Conservation (phyloP, 2,888 invertebrate genomes). For the Carabus problematicus region DNA sequence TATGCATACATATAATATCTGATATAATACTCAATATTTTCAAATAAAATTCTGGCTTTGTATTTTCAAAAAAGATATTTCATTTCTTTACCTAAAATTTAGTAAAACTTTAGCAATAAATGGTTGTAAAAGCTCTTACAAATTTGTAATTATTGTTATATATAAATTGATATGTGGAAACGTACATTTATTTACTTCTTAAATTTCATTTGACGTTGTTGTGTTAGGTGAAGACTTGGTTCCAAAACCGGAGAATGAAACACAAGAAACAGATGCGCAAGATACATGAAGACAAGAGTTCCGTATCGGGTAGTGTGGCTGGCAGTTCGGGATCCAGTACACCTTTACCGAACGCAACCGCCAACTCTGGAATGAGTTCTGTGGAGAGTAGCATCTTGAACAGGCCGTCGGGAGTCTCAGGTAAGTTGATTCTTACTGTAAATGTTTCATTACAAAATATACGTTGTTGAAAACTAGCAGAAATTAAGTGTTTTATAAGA, state of each 20-base stretch:
- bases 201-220: not conserved
- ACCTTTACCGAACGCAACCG: slow-evolving; percentile 1
- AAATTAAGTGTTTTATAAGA: too few relatives aligned
- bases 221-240: slow-evolving; percentile 91
- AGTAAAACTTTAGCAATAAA: too few relatives aligned
- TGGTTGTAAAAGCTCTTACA: too few relatives aligned
- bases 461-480: not conserved
- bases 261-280: slow-evolving; percentile 91
- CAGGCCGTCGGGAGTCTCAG: not conserved
- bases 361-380: not conserved
- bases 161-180: too few relatives aligned
- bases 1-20: too few relatives aligned
- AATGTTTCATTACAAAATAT: not conserved
- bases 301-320: not conserved
- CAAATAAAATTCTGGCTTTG: too few relatives aligned
- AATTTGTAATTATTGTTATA: too few relatives aligned
- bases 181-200: too few relatives aligned
- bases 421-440: slow-evolving; percentile 13
- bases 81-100: too few relatives aligned
- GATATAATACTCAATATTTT: too few relatives aligned
- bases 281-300: slow-evolving; percentile 63
- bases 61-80: too few relatives aligned
- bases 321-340: slow-evolving; percentile 10
- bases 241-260: slow-evolving; percentile 97
- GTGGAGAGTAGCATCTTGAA: not conserved